Conservation (phyloP, 1,140 invertebrate species). For the Bombus affinis region DNA sequence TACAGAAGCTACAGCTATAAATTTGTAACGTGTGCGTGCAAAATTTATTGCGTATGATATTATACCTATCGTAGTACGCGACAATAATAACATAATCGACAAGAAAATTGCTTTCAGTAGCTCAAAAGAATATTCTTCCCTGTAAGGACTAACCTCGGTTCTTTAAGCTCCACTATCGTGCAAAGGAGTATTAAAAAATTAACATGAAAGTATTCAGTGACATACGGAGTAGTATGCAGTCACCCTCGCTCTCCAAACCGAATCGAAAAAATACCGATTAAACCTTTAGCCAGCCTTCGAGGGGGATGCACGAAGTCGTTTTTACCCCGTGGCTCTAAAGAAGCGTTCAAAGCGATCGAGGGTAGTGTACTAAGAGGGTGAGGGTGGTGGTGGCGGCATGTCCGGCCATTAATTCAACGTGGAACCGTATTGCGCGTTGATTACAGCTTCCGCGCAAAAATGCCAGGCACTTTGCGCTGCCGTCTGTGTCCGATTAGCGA, state of each 20-base stretch:
- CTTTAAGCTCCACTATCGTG: too few species aligned
- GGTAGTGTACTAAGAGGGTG: not conserved
- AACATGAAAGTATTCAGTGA: not conserved
- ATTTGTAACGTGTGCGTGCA: not conserved
- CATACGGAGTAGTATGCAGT: not conserved
- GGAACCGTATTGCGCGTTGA: slow-evolving; percentile 57
- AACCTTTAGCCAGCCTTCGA: not conserved
- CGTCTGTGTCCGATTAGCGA: slow-evolving; percentile 47
- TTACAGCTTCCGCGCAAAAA: slow-evolving; percentile 60
- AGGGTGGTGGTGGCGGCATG: not conserved
- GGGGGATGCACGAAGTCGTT: not conserved
- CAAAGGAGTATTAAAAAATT: too few species aligned
- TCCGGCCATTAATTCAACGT: slow-evolving; percentile 21
- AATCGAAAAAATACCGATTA: not conserved
- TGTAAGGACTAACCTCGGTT: too few species aligned
- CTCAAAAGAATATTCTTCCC: too few species aligned
- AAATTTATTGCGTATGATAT: not conserved
- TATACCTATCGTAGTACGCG: not conserved
- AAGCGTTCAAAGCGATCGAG: not conserved
- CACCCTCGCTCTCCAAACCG: not conserved
- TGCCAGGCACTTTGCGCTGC: slow-evolving; percentile 51
- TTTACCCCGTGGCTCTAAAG: not conserved
- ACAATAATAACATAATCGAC: too few species aligned
- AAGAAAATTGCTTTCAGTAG: too few species aligned
- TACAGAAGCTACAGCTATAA: not conserved